Conservation (phyloP, 2,888 invertebrate genomes). For the Cerastis rubricosa region DNA sequence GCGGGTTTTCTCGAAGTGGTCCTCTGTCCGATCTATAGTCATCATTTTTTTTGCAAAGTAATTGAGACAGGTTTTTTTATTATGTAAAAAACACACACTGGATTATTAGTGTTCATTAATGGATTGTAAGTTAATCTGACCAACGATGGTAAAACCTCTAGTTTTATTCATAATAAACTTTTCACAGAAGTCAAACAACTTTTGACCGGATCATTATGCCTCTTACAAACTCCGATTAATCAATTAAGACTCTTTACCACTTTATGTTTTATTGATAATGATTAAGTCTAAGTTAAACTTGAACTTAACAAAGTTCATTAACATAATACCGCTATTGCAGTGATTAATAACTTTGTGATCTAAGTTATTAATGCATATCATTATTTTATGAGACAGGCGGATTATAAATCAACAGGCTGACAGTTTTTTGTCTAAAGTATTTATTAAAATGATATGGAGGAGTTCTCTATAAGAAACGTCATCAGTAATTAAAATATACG, state of each 20-base stretch:
- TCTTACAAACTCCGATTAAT: constrained; percentile 12
- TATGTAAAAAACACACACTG: background rate
- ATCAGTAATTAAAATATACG: background rate
- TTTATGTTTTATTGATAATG: constrained; percentile 30
- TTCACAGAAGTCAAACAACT: background rate
- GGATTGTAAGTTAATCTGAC: background rate
- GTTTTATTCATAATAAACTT: background rate
- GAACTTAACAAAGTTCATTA: constrained; percentile 33
- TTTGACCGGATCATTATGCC: background rate
- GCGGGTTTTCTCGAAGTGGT: background rate
- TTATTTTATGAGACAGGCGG: constrained; percentile 38
- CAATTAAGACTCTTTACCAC: constrained; percentile 23
- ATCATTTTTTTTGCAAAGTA: background rate
- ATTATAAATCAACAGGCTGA: constrained; percentile 15
- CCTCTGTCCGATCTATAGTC: background rate
- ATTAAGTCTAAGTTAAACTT: constrained; percentile 22
- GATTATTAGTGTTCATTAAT: background rate
- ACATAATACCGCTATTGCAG: constrained; percentile 11
- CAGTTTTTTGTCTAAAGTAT: constrained; percentile 15
- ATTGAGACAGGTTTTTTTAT: background rate
- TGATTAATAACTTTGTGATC: constrained; percentile 38
- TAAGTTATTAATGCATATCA: constrained; percentile 34
- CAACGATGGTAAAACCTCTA: background rate
- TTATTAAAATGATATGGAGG: constrained; percentile 20
- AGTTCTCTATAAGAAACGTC: background rate